These are phyloP conservation scores for Chymomyza amoena DNA, from an alignment of 2,888 invertebrate genomes.

Conservation along the genomic window DNA sequence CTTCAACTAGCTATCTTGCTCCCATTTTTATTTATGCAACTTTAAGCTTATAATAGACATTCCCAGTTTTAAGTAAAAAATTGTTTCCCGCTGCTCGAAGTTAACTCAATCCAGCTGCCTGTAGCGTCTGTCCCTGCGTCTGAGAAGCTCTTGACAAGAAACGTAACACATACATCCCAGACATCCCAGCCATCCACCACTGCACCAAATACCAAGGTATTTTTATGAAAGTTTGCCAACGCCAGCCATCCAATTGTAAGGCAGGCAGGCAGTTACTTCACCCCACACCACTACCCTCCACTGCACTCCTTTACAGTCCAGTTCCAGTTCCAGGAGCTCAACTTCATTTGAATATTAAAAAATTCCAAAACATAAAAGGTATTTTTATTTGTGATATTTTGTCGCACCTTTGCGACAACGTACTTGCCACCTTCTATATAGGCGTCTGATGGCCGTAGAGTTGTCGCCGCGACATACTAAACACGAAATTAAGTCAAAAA, in stretches of 20 bases:
- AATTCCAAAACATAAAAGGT: slow-evolving; percentile 70
- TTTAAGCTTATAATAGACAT: too few relatives aligned
- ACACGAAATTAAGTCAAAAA: slow-evolving; percentile 51
- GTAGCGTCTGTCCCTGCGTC: neutral
- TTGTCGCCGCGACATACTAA: neutral
- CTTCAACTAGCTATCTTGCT: too few relatives aligned
- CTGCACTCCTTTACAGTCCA: neutral
- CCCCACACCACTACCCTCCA: too few relatives aligned
- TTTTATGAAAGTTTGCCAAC: neutral
- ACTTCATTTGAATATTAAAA: slow-evolving; percentile 71
- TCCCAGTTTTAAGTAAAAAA: neutral
- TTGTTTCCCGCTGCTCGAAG: neutral
- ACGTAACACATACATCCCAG: neutral
- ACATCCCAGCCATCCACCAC: neutral
- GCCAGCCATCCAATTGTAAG: neutral
- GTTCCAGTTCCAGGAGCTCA: slow-evolving; percentile 2
- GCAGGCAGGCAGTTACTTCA: neutral
- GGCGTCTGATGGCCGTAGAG: neutral
- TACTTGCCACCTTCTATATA: slow-evolving; percentile 64
- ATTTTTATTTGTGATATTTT: slow-evolving; percentile 74
- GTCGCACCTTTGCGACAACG: slow-evolving; percentile 76
- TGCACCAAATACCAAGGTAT: neutral
- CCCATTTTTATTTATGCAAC: too few relatives aligned
- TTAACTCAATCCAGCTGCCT: neutral
- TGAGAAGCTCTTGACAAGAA: neutral